These are phyloP conservation scores for Eupithecia abbreviata DNA, from an alignment of 2,888 invertebrate species.

Conservation along the genomic window DNA sequence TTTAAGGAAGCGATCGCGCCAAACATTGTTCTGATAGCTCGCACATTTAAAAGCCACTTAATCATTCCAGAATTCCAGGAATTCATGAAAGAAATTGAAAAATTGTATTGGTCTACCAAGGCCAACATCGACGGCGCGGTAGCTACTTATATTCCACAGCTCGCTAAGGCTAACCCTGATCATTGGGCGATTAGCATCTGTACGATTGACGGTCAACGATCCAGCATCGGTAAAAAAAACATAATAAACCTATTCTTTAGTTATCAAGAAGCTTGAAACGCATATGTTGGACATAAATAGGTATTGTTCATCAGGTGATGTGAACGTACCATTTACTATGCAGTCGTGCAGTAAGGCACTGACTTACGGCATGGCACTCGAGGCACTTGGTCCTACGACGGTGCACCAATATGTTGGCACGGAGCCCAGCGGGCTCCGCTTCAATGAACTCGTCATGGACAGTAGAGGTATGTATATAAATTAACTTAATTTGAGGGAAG, in stretches of 20 bases:
- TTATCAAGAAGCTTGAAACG: neutral
- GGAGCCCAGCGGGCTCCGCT: conserved; percentile 98
- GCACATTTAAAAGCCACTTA: conserved; percentile 96
- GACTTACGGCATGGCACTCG: conserved; percentile 97
- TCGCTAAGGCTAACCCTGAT: conserved; percentile 94
- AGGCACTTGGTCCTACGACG: conserved; percentile 93
- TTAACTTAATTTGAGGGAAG: conserved; percentile 8
- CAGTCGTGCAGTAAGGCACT: conserved; percentile 98
- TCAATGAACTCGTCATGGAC: conserved; percentile 97
- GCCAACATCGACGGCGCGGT: conserved; percentile 93
- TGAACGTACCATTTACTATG: conserved; percentile 94
- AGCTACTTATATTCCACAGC: conserved; percentile 97
- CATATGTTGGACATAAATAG: neutral
- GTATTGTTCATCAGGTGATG: conserved; percentile 86
- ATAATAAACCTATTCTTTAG: neutral
- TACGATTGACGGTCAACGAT: conserved; percentile 97
- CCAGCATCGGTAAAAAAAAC: conserved; percentile 87
- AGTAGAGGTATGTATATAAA: conserved; percentile 89
- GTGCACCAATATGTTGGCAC: conserved; percentile 98
- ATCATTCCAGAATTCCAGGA: conserved; percentile 96
- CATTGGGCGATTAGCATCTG: conserved; percentile 98
- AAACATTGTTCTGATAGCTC: conserved; percentile 94
- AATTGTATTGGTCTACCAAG: conserved; percentile 96
- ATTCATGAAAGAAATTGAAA: conserved; percentile 95
- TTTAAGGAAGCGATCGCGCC: conserved; percentile 93